A percentile compares a stretch with the other conserved stretches of the same genome.
Conservation (phyloP, 2,797 vertebrate genomes). For the Novumbra hubbsi region DNA sequence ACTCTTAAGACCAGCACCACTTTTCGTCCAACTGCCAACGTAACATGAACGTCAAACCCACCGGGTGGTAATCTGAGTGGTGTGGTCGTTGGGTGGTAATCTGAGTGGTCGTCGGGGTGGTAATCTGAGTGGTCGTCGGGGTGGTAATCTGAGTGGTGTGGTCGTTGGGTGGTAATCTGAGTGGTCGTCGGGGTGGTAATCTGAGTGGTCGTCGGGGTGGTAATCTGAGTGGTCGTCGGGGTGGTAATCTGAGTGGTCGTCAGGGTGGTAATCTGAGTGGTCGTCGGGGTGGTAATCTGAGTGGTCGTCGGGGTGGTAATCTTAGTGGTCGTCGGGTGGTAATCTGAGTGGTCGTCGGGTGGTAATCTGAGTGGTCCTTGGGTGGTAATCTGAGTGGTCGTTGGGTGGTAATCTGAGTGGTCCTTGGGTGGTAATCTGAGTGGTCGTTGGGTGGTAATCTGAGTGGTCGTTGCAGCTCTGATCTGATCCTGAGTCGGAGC, state of each 20-base stretch:
- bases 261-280: no score
- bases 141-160: no score
- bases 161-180: background rate
- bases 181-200: constrained; percentile 77
- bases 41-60: no score
- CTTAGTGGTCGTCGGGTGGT: no score
- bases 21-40: no score
- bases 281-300: background rate
- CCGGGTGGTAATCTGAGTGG: no score
- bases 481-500: constrained; percentile 81
- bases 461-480: constrained; percentile 74
- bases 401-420: no score
- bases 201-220: background rate
- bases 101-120: constrained; percentile 69
- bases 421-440: no score
- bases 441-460: background rate
- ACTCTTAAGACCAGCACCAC: no score
- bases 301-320: constrained; percentile 1
- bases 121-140: constrained; percentile 69
- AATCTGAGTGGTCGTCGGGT: constrained; percentile 5
- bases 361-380: no score
- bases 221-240: no score
- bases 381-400: constrained; percentile 4
- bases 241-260: constrained; percentile 5
- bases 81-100: background rate